Evolutionary conservation across 2,113 vertebrate genomes (phyloP), one percentile per base, ranked within the genome.

Genomic region (Tiliqua scincoides): DNA sequence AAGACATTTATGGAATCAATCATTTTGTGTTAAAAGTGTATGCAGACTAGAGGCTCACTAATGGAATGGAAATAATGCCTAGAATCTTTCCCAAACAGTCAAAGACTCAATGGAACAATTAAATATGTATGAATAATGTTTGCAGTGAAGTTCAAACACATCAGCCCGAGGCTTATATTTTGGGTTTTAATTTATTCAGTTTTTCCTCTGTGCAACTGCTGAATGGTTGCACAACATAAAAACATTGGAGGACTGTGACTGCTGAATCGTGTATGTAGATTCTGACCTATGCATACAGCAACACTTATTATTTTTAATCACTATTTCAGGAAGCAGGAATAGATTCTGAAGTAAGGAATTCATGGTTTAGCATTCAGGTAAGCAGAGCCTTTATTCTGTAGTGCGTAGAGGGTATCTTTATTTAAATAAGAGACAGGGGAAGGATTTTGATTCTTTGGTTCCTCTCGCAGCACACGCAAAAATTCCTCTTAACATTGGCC

Each of bases 61-160:
- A 97, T 97, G 96, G 96, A 95, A 96, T 95, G 93, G 96, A 97
- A 96, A 96, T 96, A 97, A 96, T 95, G 93, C 89, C 91, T 96
- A 96, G 96, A 96, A 93, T 87, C 71, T 94, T 92, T 96, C 96
- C 95, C 97, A 91, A 95, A 93, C 52, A 92, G 90, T 88, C 90
- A 89, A 82, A 76, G 89, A 96, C 96, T 96, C 96, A 88, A 48
- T 89, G 94, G 95, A 96, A 89, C 93, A 91, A 96, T 97, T 97
- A 96, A 97, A 96, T 96, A 96, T 96, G 95, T 95, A 96, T 97
- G 96, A 96, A 94, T 90, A 95, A 93, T 93, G 93, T 97, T 96
- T 95, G 92, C 94, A 87, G 92, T 95, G 94, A 95, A 96, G 94
- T 96, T 97, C 94, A 97, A 96, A 95, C 90, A 93, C 94, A 91